Conservation (phyloP, 2,888 invertebrate species). For the Antheraea yamamai region DNA sequence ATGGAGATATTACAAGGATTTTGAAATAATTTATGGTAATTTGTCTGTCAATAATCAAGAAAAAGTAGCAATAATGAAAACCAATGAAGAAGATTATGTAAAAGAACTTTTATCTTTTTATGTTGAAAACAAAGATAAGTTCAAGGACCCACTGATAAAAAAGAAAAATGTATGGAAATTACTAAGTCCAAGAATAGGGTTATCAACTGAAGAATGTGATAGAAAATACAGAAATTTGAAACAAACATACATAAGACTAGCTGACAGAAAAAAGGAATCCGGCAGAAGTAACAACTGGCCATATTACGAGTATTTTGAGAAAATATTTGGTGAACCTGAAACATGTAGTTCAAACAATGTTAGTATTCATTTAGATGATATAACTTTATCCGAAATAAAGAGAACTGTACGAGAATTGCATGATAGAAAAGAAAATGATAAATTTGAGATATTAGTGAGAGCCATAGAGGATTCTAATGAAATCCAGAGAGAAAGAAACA, state of each 20-base stretch:
- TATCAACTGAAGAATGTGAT: constrained; percentile 68
- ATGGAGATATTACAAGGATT: constrained; percentile 23
- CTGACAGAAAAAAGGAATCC: constrained; percentile 57
- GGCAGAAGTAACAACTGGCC: constrained; percentile 66
- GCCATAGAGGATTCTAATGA: constrained; percentile 66
- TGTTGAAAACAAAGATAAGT: constrained; percentile 64
- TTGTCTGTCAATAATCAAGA: constrained; percentile 22
- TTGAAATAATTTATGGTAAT: constrained; percentile 23
- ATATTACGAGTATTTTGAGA: constrained; percentile 67
- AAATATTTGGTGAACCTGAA: constrained; percentile 57
- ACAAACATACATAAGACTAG: constrained; percentile 66
- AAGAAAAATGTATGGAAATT: constrained; percentile 66
- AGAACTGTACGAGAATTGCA: constrained; percentile 49
- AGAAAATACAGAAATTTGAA: constrained; percentile 73
- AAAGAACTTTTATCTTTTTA: constrained; percentile 64
- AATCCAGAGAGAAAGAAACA: constrained; percentile 71
- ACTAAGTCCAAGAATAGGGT: constrained; percentile 55
- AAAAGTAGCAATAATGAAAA: constrained; percentile 32
- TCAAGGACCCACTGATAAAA: constrained; percentile 61
- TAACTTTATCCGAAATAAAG: constrained; percentile 53
- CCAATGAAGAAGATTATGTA: constrained; percentile 60
- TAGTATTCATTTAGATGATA: constrained; percentile 40
- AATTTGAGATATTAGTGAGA: constrained; percentile 60
- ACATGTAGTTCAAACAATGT: constrained; percentile 27
- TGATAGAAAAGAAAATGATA: constrained; percentile 49